Evolutionary conservation across 2,797 vertebrate species (phyloP).

Genomic region (Hoplostethus atlanticus): DNA sequence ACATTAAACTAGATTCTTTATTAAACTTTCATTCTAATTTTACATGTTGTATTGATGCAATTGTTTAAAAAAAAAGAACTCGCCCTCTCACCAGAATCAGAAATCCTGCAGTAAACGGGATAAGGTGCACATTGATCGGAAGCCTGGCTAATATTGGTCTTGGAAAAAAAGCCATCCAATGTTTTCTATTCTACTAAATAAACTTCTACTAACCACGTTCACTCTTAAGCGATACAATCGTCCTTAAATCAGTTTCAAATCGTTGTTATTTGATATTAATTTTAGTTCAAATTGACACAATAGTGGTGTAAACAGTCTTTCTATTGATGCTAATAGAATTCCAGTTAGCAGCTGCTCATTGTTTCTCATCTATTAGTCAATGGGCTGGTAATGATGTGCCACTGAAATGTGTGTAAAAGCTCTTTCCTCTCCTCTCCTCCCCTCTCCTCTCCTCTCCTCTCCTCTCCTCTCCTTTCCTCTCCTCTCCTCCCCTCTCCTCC

Average conservation of each 20-base stretch:
- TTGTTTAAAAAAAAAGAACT: too few species aligned
- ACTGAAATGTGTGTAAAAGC: constrained; percentile 43
- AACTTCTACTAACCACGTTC: background rate
- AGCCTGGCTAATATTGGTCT: too few species aligned
- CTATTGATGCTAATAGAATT: constrained; percentile 75
- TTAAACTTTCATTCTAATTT: too few species aligned
- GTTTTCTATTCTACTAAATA: too few species aligned
- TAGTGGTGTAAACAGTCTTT: constrained; percentile 62
- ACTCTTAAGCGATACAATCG: background rate
- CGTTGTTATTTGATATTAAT: constrained; percentile 5
- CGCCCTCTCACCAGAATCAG: too few species aligned
- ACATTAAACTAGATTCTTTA: too few species aligned
- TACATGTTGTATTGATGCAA: too few species aligned
- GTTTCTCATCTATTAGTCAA: constrained; percentile 69
- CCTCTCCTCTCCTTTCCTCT: too few species aligned
- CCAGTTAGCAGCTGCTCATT: constrained; percentile 69
- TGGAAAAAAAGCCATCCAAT: too few species aligned
- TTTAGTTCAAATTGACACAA: constrained; percentile 34
- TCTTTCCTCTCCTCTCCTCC: constrained; percentile 7
- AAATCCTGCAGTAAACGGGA: too few species aligned
- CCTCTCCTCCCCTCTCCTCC: too few species aligned
- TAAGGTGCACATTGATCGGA: too few species aligned
- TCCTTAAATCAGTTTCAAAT: constrained; percentile 25
- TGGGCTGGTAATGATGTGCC: constrained; percentile 58
- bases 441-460: background rate